phyloP scores from a whole-genome alignment of 2,797 vertebrate genomes.

The Emydoidea blandingii region DNA sequence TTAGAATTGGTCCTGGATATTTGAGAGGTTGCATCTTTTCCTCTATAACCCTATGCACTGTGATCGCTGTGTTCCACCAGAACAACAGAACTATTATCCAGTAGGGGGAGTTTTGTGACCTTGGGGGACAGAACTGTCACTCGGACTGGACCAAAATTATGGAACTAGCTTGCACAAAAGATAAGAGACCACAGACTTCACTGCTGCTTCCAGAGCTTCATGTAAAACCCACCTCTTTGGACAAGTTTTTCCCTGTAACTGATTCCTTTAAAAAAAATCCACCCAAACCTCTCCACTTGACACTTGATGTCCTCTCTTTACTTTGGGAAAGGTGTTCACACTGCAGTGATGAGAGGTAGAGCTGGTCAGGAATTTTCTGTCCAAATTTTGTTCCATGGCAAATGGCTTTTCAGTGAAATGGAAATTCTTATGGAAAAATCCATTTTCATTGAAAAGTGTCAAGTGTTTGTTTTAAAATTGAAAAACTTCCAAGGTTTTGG shows the following conservation, averaged over 20 bases:
- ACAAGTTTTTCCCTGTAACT: not conserved
- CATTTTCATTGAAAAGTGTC: not conserved
- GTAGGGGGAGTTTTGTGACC: not conserved
- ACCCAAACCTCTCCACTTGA: fast-evolving
- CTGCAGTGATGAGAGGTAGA: not conserved
- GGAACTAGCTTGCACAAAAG: not conserved
- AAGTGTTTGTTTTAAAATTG: not conserved
- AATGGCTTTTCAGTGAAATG: not conserved
- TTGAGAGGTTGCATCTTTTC: not conserved
- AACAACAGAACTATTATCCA: not conserved
- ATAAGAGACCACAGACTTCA: not conserved
- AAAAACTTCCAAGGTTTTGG: not conserved
- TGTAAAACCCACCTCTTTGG: not conserved
- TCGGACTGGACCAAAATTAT: not conserved
- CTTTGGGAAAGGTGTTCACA: fast-evolving
- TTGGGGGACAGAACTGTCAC: not conserved
- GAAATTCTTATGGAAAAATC: not conserved
- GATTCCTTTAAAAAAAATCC: not conserved
- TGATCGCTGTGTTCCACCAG: not conserved
- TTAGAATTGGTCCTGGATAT: not conserved
- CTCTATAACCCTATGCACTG: not conserved
- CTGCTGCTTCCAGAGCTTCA: not conserved
- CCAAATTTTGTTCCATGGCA: not conserved
- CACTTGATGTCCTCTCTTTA: fast-evolving
- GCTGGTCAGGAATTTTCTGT: not conserved